A percentile compares a stretch with the other conserved stretches of the same genome.
These are phyloP conservation scores for Drosophila infuscata DNA, from an alignment of 2,888 invertebrate species.

Conservation along the genomic window DNA sequence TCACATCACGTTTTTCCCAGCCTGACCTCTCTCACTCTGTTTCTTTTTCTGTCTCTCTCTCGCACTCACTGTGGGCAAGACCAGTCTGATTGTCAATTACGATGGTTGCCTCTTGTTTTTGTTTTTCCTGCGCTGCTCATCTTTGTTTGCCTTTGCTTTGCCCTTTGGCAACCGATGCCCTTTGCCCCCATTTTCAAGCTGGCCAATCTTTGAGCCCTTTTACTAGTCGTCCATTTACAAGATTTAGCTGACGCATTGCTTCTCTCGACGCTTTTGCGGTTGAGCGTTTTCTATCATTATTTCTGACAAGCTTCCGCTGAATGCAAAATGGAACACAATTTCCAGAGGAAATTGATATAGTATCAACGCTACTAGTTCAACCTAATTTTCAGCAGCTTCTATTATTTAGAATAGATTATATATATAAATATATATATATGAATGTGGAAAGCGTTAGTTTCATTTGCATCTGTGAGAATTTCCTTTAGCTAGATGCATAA, in stretches of 20 bases:
- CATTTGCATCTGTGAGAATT: not conserved
- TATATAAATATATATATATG: not conserved
- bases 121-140: slow-evolving; percentile 16
- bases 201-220: slow-evolving; percentile 11
- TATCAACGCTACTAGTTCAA: not conserved
- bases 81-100: slow-evolving; percentile 41
- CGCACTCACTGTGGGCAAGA: too few relatives aligned
- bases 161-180: slow-evolving; percentile 30
- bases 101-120: not conserved
- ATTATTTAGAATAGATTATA: not conserved
- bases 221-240: not conserved
- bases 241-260: slow-evolving; percentile 23
- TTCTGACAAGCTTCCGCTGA: slow-evolving; percentile 4
- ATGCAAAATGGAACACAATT: not conserved
- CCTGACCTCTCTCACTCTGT: slow-evolving; percentile 52
- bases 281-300: slow-evolving; percentile 1
- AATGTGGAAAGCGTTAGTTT: not conserved
- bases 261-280: not conserved
- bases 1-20: slow-evolving; percentile 73
- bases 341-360: slow-evolving; percentile 15
- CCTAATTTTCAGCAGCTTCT: not conserved
- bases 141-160: slow-evolving; percentile 26
- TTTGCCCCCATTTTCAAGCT: slow-evolving; percentile 25
- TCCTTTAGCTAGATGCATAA: not conserved
- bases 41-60: not conserved